Conservation (phyloP, 1,140 invertebrate genomes). For the Babylonia areolata region DNA sequence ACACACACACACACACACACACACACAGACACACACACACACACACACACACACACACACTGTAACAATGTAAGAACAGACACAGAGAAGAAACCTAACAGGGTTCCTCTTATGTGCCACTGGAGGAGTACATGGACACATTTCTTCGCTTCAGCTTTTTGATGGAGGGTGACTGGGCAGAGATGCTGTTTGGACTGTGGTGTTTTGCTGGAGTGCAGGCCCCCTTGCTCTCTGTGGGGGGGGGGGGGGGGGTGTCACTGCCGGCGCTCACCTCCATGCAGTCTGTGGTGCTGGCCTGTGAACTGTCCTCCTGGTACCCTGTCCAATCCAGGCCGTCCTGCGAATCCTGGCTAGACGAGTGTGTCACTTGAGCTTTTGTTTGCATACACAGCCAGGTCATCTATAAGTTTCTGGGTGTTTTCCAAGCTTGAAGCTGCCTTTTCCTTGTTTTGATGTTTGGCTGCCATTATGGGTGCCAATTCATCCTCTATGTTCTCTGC, state of each 20-base stretch:
- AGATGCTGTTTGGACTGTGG: background rate
- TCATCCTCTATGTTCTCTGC: background rate
- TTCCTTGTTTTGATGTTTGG: background rate
- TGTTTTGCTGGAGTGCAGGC: background rate
- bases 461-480: background rate
- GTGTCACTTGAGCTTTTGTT: background rate
- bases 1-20: too few relatives aligned
- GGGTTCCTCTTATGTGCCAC: conserved; percentile 5
- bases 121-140: conserved; percentile 45
- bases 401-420: background rate
- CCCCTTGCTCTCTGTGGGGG: background rate
- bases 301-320: background rate
- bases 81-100: too few relatives aligned
- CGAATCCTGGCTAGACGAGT: conserved; percentile 24
- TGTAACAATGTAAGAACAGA: too few relatives aligned
- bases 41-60: too few relatives aligned
- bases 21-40: too few relatives aligned
- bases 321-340: background rate
- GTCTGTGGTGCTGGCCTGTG: background rate
- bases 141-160: conserved; percentile 54
- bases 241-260: too few relatives aligned
- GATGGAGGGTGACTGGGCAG: background rate
- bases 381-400: background rate
- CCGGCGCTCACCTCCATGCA: background rate
- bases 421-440: background rate